A percentile compares a stretch with the other conserved stretches of the same genome.
phyloP scores from a whole-genome alignment of 1,140 invertebrate species.

The Zaprionus capensis region DNA sequence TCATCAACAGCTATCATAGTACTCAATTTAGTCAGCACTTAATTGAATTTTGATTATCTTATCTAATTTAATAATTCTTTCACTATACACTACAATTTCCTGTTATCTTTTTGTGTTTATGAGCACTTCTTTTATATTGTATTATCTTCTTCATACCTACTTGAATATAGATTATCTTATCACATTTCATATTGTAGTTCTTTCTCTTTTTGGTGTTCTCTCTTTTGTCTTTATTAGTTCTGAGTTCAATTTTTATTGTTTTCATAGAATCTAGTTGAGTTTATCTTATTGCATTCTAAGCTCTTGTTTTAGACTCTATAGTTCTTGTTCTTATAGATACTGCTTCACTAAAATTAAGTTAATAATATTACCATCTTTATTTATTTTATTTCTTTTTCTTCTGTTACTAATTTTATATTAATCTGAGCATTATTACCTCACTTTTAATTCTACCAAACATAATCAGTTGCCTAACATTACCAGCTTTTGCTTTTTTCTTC shows the following conservation, averaged over 20 bases:
- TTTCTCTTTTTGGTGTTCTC: neutral
- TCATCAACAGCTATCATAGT: neutral
- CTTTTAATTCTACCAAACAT: too few species aligned
- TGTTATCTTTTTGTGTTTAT: neutral
- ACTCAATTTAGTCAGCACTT: neutral
- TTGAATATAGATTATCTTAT: neutral
- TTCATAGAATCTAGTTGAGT: neutral
- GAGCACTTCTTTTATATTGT: neutral
- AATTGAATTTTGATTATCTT: neutral
- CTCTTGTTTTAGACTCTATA: too few species aligned
- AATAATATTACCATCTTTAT: too few species aligned
- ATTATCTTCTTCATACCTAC: neutral
- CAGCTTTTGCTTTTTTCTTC: neutral
- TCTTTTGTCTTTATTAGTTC: too few species aligned
- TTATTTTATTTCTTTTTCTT: too few species aligned
- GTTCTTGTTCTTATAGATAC: too few species aligned
- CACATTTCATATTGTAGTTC: neutral
- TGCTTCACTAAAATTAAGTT: too few species aligned
- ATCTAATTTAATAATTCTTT: neutral
- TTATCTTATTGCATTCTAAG: too few species aligned
- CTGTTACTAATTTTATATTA: too few species aligned
- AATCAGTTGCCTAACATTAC: too few species aligned
- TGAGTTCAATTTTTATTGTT: neutral
- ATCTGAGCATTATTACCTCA: too few species aligned
- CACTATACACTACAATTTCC: too few species aligned